phyloP scores from a whole-genome alignment of 2,113 vertebrate species.

The Leptocoma aspasia region DNA sequence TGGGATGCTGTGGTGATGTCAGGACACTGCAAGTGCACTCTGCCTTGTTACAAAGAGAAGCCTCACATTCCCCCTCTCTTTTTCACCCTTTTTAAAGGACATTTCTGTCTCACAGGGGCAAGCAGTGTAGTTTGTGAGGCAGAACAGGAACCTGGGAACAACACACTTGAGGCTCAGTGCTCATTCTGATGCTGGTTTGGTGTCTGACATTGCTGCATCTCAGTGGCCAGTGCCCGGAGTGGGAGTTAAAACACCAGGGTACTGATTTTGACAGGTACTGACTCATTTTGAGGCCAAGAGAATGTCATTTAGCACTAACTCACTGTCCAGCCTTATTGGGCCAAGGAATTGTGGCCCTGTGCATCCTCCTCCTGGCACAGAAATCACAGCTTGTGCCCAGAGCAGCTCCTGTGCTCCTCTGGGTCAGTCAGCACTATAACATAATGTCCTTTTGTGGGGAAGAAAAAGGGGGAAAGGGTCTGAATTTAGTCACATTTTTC shows the following conservation, averaged over 20 bases:
- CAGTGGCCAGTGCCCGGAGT: background rate
- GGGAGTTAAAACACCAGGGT: background rate
- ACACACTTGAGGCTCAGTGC: background rate
- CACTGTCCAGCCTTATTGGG: background rate
- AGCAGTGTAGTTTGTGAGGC: background rate
- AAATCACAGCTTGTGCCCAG: background rate
- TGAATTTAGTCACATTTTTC: background rate
- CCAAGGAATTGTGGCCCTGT: background rate
- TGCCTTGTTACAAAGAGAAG: conserved; percentile 1
- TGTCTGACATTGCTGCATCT: background rate
- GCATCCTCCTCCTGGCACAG: background rate
- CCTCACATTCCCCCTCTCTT: background rate
- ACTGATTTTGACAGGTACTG: background rate
- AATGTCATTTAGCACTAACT: background rate
- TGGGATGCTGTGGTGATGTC: background rate
- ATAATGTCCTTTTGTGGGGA: background rate
- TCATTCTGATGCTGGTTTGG: background rate
- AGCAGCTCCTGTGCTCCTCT: background rate
- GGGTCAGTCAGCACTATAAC: background rate
- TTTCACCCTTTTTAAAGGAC: background rate
- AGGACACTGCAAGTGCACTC: background rate
- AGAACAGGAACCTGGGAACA: background rate
- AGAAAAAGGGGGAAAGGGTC: background rate
- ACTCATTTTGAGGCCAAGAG: background rate
- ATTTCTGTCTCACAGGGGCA: background rate